Evolutionary conservation across 2,888 invertebrate species (phyloP), one percentile per base, ranked within the genome.

Genomic region (Oxyteleia sp.): DNA sequence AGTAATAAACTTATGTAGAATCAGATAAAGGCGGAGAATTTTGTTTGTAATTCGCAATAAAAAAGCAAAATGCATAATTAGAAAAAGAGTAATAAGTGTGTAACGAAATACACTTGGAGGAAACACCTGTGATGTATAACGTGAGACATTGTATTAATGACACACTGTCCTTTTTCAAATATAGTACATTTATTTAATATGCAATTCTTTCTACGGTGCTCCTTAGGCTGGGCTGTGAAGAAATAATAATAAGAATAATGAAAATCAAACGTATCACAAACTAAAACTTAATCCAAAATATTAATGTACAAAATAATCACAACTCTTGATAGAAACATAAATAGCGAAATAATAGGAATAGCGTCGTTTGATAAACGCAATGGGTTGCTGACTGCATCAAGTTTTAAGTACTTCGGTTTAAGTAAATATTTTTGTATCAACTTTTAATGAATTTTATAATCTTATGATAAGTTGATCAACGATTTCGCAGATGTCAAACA

Each of bases 211-310:
- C 79, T 79, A 80, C 45, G 74, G 78, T 80, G 83, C 74, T 78
- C 71, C 79, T 63, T 64, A 80, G 55, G 72, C 85, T 83, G 83
- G 78, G 82, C 87, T 87, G 87, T 78, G 86, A 80, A 85, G 84
- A 74, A 86, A 85, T 81, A 59, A 83, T 63, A 85, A 64, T 53
- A 69, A 68, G 38, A 80, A 64, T 47, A 64, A 74, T 51, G 10
- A 64, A 68, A 59, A 38, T 23, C 26, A 68, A 59, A 59, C 20
- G 18, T 68, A 16, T 47, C 4, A 38, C 32, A 32, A 71, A 49
- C 29, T 18, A 16, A 63, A 47, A 10, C 18, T 18, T 18, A 45
- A 53, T 38, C 2, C 11, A 29, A 45, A 69, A 35, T 2, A 69
- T 57, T 55, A 4, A 23, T 45, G 20, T 47, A 35, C 38, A 10